phyloP scores from a whole-genome alignment of 2,888 invertebrate genomes.

The Philopedon plagiatum region DNA sequence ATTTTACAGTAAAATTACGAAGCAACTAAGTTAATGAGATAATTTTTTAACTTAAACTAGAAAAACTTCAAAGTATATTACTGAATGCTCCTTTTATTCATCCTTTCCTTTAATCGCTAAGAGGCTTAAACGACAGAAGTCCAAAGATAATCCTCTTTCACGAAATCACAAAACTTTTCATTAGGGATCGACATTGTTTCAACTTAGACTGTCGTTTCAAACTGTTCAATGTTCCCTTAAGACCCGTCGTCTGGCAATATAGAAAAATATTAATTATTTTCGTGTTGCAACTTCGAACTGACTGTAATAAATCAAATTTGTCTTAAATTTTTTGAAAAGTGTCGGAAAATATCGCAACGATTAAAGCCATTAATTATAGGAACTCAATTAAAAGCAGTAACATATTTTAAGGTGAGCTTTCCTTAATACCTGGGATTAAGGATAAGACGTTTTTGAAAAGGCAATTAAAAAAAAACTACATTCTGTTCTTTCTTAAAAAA shows the following conservation, averaged over 20 bases:
- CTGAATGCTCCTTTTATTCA: background rate
- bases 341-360: background rate
- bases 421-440: no score
- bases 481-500: no score
- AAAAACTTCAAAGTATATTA: background rate
- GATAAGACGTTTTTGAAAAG: no score
- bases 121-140: background rate
- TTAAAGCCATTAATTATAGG: background rate
- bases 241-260: slow-evolving; percentile 5
- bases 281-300: background rate
- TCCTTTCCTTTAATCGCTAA: background rate
- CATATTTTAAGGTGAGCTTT: no score
- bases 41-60: no score
- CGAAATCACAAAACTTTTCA: slow-evolving; percentile 6
- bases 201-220: slow-evolving; percentile 7
- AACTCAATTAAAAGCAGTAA: no score
- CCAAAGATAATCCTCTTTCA: background rate
- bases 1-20: no score
- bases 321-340: slow-evolving; percentile 6
- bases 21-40: no score
- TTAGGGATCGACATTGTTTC: slow-evolving; percentile 1
- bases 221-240: slow-evolving; percentile 17
- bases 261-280: slow-evolving; percentile 19
- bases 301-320: slow-evolving; percentile 12
- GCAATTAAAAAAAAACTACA: no score